Evolutionary conservation across 1,140 invertebrate genomes (phyloP).

Genomic region (Acromyrmex echinatior): DNA sequence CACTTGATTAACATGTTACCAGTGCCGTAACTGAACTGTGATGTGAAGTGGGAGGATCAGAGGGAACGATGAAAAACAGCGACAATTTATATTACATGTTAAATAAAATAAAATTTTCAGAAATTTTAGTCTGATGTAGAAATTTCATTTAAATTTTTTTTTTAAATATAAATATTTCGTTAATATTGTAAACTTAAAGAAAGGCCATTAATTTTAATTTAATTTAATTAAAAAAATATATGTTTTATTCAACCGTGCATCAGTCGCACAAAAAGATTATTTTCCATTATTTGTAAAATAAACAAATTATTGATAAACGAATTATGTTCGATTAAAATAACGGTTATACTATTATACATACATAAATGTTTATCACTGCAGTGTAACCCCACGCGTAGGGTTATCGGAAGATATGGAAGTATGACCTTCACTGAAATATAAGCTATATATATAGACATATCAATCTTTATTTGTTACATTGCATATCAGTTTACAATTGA

Average conservation of each 20-base stretch:
- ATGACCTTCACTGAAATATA: conserved; percentile 27
- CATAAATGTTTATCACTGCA: conserved; percentile 29
- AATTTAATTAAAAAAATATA: too few relatives aligned
- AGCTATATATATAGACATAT: not conserved
- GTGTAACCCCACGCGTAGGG: conserved; percentile 4
- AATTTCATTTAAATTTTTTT: not conserved
- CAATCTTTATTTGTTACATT: not conserved
- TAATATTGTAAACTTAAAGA: not conserved
- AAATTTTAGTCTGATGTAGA: not conserved
- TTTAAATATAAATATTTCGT: not conserved
- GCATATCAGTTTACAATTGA: not conserved
- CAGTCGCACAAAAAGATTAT: not conserved
- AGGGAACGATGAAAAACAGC: not conserved
- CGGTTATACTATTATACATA: not conserved
- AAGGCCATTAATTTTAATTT: too few relatives aligned
- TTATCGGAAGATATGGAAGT: conserved; percentile 43
- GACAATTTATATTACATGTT: not conserved
- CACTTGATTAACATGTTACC: not conserved
- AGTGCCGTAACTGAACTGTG: not conserved
- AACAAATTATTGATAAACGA: not conserved
- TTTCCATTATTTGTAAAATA: not conserved
- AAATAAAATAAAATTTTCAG: not conserved
- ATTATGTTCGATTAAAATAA: not conserved
- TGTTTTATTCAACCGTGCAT: too few relatives aligned
- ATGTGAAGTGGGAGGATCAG: not conserved